Conservation (phyloP, 2,797 vertebrate species). For the Trachops cirrhosus region DNA sequence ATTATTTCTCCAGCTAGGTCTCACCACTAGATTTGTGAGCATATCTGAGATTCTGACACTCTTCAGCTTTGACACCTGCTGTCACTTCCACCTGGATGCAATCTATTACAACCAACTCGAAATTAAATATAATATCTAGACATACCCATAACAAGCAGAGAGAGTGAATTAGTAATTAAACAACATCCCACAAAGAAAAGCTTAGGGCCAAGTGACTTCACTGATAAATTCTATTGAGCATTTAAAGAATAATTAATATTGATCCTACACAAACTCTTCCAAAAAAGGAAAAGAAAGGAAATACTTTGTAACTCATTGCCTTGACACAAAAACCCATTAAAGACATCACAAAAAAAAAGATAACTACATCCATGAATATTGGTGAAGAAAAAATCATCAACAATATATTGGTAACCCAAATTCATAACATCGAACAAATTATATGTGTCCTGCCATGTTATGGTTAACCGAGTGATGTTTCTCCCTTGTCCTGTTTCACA, state of each 20-base stretch:
- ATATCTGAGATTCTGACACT: not conserved
- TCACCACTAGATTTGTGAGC: not conserved
- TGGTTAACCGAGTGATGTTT: not conserved
- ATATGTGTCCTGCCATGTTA: not conserved
- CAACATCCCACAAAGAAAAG: not conserved
- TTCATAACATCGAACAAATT: not conserved
- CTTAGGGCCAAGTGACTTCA: too few species aligned
- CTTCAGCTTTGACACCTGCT: not conserved
- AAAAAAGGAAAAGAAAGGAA: not conserved
- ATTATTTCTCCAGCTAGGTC: not conserved
- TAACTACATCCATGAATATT: not conserved
- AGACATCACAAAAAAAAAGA: not conserved
- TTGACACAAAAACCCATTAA: not conserved
- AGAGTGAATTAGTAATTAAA: not conserved
- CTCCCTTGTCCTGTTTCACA: not conserved
- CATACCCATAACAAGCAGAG: not conserved
- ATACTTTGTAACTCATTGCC: not conserved
- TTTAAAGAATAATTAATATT: not conserved
- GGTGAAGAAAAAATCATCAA: not conserved
- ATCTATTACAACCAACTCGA: not conserved
- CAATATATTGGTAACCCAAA: not conserved
- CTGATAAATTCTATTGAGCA: not conserved
- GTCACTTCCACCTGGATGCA: not conserved
- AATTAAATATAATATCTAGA: not conserved
- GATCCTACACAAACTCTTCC: not conserved